Conservation (phyloP, 2,888 invertebrate genomes). For the Apantesis nais region DNA sequence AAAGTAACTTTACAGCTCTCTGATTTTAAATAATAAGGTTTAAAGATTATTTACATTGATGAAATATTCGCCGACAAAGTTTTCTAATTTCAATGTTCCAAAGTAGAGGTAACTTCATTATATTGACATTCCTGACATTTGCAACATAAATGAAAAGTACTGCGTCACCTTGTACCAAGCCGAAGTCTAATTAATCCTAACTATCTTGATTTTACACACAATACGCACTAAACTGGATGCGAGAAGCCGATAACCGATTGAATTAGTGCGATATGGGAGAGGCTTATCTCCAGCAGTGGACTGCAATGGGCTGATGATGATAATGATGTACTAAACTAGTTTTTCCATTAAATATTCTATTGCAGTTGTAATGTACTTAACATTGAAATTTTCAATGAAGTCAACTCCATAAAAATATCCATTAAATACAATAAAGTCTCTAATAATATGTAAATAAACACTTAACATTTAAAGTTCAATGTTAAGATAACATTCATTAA, state of each 20-base stretch:
- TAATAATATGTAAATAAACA: neutral
- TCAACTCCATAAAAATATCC: neutral
- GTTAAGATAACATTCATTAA: constrained; percentile 3
- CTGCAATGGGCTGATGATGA: no score
- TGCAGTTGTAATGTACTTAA: neutral
- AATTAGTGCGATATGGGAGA: no score
- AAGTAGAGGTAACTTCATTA: neutral
- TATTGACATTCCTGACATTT: neutral
- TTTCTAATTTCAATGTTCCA: neutral
- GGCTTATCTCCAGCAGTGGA: no score
- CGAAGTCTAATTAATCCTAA: neutral
- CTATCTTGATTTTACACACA: neutral
- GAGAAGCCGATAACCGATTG: no score
- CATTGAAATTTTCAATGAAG: neutral
- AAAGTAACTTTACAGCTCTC: neutral
- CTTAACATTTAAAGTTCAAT: neutral
- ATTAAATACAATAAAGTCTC: neutral
- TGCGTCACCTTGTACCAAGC: neutral
- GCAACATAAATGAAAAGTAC: neutral
- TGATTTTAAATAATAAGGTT: no score
- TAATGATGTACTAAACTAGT: no score
- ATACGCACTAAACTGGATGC: no score
- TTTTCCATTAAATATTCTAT: neutral
- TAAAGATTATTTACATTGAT: no score
- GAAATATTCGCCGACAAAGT: neutral